phyloP scores from a whole-genome alignment of 1,140 invertebrate species.

The Parasteatoda tepidariorum region DNA sequence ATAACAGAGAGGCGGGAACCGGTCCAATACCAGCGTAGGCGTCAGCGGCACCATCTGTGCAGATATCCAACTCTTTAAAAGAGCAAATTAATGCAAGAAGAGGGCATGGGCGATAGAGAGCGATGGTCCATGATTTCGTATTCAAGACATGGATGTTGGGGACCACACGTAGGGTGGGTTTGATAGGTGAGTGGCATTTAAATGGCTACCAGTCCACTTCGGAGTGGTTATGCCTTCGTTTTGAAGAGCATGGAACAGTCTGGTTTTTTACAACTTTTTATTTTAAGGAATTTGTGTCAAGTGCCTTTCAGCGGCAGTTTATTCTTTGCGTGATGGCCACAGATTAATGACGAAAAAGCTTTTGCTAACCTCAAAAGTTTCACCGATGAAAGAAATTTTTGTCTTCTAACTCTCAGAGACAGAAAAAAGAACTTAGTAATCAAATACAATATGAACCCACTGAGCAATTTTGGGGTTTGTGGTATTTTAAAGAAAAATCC shows the following conservation, averaged over 20 bases:
- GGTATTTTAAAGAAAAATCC: too few species aligned
- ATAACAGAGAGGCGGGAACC: slow-evolving; percentile 45
- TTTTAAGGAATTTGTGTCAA: not conserved
- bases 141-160: not conserved
- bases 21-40: slow-evolving; percentile 51
- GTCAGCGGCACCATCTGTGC: slow-evolving; percentile 17
- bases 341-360: not conserved
- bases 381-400: too few species aligned
- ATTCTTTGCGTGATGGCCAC: not conserved
- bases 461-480: too few species aligned
- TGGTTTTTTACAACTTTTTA: not conserved
- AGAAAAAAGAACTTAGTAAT: too few species aligned
- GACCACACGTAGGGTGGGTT: slow-evolving; percentile 41
- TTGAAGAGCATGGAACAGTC: not conserved
- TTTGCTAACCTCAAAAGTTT: not conserved
- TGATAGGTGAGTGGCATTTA: slow-evolving; percentile 43
- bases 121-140: not conserved
- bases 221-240: not conserved
- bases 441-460: too few species aligned
- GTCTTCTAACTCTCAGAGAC: too few species aligned
- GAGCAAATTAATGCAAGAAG: not conserved
- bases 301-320: not conserved
- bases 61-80: not conserved
- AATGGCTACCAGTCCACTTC: slow-evolving; percentile 11
- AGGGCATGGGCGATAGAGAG: not conserved